phyloP scores from a whole-genome alignment of 2,888 invertebrate genomes.

The Nudaria mundana region DNA sequence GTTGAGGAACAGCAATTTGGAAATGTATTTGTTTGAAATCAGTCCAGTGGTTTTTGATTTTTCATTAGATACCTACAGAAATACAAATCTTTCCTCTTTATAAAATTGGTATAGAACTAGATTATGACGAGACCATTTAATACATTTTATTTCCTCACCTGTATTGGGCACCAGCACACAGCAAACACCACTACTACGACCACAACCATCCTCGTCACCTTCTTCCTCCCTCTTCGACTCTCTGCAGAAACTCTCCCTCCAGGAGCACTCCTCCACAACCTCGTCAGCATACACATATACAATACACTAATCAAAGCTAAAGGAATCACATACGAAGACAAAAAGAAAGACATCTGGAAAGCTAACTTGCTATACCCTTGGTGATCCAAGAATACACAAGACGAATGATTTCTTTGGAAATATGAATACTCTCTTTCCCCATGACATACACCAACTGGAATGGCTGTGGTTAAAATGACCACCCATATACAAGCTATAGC shows the following conservation, averaged over 20 bases:
- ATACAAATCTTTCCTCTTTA: no score
- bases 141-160: conserved; percentile 77
- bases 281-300: conserved; percentile 93
- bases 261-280: conserved; percentile 92
- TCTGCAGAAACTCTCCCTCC: conserved; percentile 91
- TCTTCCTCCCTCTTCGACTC: conserved; percentile 90
- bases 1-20: no score
- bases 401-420: conserved; percentile 83
- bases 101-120: no score
- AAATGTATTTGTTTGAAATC: no score
- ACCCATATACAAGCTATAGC: conserved; percentile 92
- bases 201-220: conserved; percentile 95
- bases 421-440: conserved; percentile 86
- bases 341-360: conserved; percentile 91
- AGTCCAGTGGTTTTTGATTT: no score
- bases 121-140: no score
- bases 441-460: conserved; percentile 89
- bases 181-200: conserved; percentile 96
- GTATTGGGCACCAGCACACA: conserved; percentile 96
- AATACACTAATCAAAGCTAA: conserved; percentile 91
- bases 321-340: conserved; percentile 94
- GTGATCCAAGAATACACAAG: conserved; percentile 85
- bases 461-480: conserved; percentile 88
- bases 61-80: no score
- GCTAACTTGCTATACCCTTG: conserved; percentile 82